Base-by-base conservation (phyloP, 1,140 invertebrate genomes). In the Saccostrea echinata region DNA sequence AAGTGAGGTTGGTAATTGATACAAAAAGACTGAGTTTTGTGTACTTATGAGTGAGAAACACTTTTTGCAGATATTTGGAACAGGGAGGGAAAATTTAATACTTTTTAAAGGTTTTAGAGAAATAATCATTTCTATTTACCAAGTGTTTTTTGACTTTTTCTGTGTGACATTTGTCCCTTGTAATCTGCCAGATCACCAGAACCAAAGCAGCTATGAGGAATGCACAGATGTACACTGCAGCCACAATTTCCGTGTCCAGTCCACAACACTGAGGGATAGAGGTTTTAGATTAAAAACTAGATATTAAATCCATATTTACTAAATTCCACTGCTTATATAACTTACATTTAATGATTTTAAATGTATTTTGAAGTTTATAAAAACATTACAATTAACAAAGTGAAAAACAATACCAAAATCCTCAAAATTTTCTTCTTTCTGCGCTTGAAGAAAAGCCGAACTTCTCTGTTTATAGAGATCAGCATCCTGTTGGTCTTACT, bases 391-490 rank as follows among this genome's bases (percentile, higher is more conserved):
- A 18, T 57, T 57, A 57, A 57, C 13, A 57, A 57, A 57, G 13
- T 18, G 21, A 57, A 57, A 18, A 57, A 24, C 3, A 24, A 71
- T 76, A 76, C 68, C 68, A 76, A 33, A 76, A 76, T 30, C 27
- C 27, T 27, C 2, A 76, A 12, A 30, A 76, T 27, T 76, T 27
- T 76, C 68, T 76, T 76, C 27, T 76, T 76, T 76, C 27, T 76
- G 3, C 68, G 24, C 16, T 76, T 76, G 68, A 76, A 76, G 68
- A 76, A 76, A 16, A 76, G 68, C 11, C 68, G 68, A 30, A 76
- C 24, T 76, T 76, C 68, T 76, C 68, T 76, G 68, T 76, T 76
- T 16, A 76, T 76, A 12, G 24, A 76, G 68, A 76, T 27, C 13
- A 76, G 12, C 68, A 76, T 76, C 4, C 11, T 76, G 21, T 64